Evolutionary conservation across 2,888 invertebrate species (phyloP), one percentile per base, ranked within the genome.

Genomic region (Prionchulus punctatus): DNA sequence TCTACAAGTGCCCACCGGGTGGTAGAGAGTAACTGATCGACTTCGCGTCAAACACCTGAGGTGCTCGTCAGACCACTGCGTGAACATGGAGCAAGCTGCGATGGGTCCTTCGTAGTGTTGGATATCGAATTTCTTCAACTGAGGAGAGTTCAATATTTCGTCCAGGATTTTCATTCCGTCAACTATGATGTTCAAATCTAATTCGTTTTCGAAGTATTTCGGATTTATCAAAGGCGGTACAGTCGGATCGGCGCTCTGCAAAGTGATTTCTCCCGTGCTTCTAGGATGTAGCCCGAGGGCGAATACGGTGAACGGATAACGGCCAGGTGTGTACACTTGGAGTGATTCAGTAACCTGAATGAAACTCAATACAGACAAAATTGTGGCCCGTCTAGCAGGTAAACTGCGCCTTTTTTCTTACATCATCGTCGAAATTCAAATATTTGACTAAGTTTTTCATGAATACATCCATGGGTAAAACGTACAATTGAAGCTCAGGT

Each of bases 1-100:
- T n/a, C 26, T 4, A 27, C 54, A 54, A 2, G 54, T 54, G 21
- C 54, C 47, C 2, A 31, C n/a, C 18, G 52, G 49, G 26, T 54
- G 54, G 28, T 31, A 54, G 2, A 7, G n/a, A 18, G 54, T 50
- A 3, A 47, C 12, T 2, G 54, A 4, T 23, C 36, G 31, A 25
- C 30, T 28, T 3, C 43, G 12, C 3, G 30, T 21, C 3, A 52
- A 28, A 54, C 54, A 54, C 21, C 50, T 25, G 15, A 54, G 23
- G 27, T 54, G 28, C 15, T 36, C 54, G n/a, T 15, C n/a, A 4
- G 45, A 45, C n/a, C 27, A 31, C 23, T 52, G 21, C 23, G 51
- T 31, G 27, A 2, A 7, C 4, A 52, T 3, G 3, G 7, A 12
- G 45, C 54, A 54, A 7, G 18, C 54, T 2, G 52, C 4, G 27